These are phyloP conservation scores for Lordiphosa stackelbergi DNA, from an alignment of 1,140 invertebrate species.

Conservation along the genomic window DNA sequence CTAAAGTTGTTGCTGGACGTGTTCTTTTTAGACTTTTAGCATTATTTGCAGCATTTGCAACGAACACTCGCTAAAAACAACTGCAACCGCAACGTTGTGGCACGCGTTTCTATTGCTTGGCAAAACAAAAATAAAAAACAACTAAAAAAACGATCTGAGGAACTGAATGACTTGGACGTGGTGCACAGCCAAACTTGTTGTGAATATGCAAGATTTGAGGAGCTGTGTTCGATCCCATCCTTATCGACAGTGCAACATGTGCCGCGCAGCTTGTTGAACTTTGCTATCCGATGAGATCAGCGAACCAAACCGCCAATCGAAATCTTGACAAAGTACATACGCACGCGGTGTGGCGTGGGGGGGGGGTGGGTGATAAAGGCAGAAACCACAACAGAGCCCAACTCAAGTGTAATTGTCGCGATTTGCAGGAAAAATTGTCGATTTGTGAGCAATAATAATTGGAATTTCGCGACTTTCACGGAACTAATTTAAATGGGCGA, in stretches of 20 bases:
- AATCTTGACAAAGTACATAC: conserved; percentile 9
- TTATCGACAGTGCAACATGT: conserved; percentile 62
- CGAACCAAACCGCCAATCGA: conserved; percentile 3
- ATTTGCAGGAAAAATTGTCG: too few species aligned
- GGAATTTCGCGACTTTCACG: conserved; percentile 5
- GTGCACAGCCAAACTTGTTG: conserved; percentile 31
- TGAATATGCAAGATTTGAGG: conserved; percentile 25
- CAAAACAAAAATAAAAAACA: conserved; percentile 36
- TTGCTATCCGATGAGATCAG: conserved; percentile 21
- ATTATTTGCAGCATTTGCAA: conserved; percentile 77
- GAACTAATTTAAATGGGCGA: conserved; percentile 21
- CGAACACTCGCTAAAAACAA: conserved; percentile 77
- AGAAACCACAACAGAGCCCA: conserved; percentile 10
- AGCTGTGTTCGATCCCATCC: conserved; percentile 38
- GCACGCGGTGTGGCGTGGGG: conserved; percentile 1
- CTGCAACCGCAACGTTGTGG: conserved; percentile 77
- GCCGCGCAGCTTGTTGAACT: conserved; percentile 50
- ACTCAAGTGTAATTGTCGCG: conserved; percentile 14
- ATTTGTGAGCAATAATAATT: too few species aligned
- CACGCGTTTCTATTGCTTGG: conserved; percentile 73
- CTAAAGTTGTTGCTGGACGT: conserved; percentile 65
- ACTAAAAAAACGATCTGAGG: conserved; percentile 9
- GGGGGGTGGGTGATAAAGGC: background rate
- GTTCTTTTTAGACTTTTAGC: conserved; percentile 76
- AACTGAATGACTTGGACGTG: conserved; percentile 12